These are phyloP conservation scores for Agapornis roseicollis DNA, from an alignment of 2,113 vertebrate genomes.

Conservation along the genomic window DNA sequence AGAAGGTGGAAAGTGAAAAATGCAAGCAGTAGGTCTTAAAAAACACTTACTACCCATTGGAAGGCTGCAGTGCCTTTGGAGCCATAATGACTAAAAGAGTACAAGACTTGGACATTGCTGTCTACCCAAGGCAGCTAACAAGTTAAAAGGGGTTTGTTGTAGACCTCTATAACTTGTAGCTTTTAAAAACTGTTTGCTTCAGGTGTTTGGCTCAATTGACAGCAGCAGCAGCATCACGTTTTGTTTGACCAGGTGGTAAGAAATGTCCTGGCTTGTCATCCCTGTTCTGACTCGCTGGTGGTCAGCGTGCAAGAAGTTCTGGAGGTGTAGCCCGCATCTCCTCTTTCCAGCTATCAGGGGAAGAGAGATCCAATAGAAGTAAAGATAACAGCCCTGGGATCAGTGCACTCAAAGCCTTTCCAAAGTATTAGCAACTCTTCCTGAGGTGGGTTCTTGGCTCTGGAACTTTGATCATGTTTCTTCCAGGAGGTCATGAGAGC, in stretches of 20 bases:
- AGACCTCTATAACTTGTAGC: background rate
- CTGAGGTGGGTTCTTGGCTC: background rate
- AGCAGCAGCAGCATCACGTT: background rate
- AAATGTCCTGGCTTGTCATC: fast-evolving
- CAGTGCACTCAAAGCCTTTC: background rate
- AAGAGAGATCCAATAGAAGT: background rate
- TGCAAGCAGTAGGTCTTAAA: background rate
- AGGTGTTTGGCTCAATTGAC: background rate
- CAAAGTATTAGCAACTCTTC: background rate
- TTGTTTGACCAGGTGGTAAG: background rate
- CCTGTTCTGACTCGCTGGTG: background rate
- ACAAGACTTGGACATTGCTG: background rate
- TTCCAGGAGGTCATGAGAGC: background rate
- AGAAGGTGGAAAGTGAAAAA: background rate
- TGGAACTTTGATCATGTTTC: background rate
- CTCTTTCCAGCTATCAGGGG: background rate
- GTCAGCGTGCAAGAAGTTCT: background rate
- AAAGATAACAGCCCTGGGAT: background rate
- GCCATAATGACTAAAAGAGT: background rate
- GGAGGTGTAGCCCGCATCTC: background rate
- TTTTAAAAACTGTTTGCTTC: background rate
- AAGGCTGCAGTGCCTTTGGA: background rate
- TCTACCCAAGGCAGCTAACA: background rate
- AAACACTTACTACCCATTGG: background rate
- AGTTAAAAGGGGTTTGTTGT: background rate